phyloP scores from a whole-genome alignment of 2,888 invertebrate species.

The Machimus atricapillus region DNA sequence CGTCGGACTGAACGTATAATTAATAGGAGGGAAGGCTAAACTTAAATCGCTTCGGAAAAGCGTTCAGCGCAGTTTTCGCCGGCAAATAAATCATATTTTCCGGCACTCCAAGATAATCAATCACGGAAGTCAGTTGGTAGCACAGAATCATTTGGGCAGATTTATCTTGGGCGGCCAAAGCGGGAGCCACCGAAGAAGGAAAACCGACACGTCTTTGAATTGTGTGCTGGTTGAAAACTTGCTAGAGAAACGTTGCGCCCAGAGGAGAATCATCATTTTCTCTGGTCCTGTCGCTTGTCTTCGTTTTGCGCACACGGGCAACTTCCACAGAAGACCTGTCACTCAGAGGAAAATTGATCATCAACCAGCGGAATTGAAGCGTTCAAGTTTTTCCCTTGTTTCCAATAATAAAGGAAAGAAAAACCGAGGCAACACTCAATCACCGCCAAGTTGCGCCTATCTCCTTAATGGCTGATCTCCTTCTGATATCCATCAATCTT shows the following conservation, averaged over 20 bases:
- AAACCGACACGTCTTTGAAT: background rate
- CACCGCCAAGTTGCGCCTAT: slow-evolving; percentile 39
- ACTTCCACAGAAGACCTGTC: background rate
- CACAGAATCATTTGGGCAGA: background rate
- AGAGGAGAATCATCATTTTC: background rate
- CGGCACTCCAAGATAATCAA: background rate
- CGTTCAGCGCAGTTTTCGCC: background rate
- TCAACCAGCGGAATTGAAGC: background rate
- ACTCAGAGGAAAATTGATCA: slow-evolving; percentile 18
- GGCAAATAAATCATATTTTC: background rate
- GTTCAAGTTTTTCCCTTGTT: slow-evolving; percentile 2
- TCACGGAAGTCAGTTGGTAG: slow-evolving; percentile 9
- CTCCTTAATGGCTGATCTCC: slow-evolving; percentile 38
- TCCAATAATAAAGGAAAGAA: slow-evolving; percentile 34
- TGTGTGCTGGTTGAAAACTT: background rate
- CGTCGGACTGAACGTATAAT: background rate
- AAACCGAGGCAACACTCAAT: slow-evolving; percentile 30
- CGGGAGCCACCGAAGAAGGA: background rate
- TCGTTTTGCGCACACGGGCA: background rate
- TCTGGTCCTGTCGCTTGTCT: background rate
- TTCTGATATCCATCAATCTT: slow-evolving; percentile 40
- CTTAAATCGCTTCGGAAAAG: background rate
- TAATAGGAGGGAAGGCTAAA: background rate
- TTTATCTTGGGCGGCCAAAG: background rate
- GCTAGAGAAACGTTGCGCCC: background rate